phyloP scores from a whole-genome alignment of 2,113 vertebrate species.

The Myiozetetes cayanensis region DNA sequence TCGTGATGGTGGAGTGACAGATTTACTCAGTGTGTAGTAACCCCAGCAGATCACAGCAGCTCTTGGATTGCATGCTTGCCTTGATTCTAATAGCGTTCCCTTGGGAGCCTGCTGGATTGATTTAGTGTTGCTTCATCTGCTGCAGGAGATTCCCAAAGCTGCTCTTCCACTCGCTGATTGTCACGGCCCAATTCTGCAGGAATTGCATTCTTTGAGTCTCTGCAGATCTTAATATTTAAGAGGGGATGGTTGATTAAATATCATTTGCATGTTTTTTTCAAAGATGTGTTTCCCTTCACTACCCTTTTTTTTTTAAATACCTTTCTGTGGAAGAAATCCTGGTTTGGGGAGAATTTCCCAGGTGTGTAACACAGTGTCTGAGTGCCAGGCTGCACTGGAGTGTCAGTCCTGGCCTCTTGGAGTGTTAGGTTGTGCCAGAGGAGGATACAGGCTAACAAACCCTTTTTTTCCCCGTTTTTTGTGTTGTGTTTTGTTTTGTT shows the following conservation, averaged over 20 bases:
- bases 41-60: slow-evolving; percentile 4
- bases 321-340: not conserved
- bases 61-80: slow-evolving; percentile 6
- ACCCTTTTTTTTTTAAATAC: not conserved
- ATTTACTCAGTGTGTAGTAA: not conserved
- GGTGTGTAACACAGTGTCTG: not conserved
- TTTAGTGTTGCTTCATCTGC: slow-evolving; percentile 3
- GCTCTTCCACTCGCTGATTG: not conserved
- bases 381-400: not conserved
- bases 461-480: accelerated
- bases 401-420: not conserved
- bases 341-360: not conserved
- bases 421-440: accelerated
- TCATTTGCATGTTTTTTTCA: not conserved
- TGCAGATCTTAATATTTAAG: not conserved
- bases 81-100: slow-evolving; percentile 11
- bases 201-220: not conserved
- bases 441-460: not conserved
- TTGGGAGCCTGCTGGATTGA: slow-evolving; percentile 29
- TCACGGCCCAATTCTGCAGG: not conserved
- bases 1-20: not conserved
- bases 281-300: not conserved
- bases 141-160: slow-evolving; percentile 19
- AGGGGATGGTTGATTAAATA: not conserved
- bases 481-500: too few species aligned